Evolutionary conservation across 2,113 vertebrate genomes (phyloP).

Genomic region (Hydrolagus affinis): DNA sequence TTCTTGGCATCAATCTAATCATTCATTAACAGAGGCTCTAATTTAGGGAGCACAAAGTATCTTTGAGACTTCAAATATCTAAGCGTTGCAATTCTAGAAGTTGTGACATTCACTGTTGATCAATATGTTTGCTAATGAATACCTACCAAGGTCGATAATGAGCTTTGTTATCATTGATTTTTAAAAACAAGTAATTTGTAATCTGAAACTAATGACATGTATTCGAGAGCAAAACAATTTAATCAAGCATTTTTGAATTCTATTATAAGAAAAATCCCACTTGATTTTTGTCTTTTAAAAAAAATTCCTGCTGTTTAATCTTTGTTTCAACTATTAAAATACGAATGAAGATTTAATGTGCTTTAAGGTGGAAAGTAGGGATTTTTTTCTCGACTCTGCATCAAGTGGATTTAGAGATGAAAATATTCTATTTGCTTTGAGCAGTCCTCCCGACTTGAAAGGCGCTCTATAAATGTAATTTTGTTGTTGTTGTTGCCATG

Average conservation of each 20-base stretch:
- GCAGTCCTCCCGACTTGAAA: too few species aligned
- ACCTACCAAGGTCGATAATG: background rate
- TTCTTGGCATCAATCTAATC: background rate
- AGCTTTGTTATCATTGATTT: background rate
- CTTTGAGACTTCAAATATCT: background rate
- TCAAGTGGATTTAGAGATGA: background rate
- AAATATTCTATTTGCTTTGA: constrained; percentile 23
- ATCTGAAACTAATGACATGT: constrained; percentile 1
- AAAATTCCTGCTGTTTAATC: background rate
- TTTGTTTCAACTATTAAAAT: background rate
- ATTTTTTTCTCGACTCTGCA: background rate
- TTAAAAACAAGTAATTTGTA: constrained; percentile 19
- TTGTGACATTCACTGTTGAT: background rate
- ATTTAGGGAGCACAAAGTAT: background rate
- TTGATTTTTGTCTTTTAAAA: too few species aligned
- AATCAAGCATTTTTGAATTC: background rate
- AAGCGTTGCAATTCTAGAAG: constrained; percentile 5
- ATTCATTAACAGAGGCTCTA: background rate
- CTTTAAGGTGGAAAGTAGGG: background rate
- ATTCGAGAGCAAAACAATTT: constrained; percentile 10
- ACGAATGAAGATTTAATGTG: constrained; percentile 22
- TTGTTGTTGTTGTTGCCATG: too few species aligned
- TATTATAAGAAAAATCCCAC: background rate
- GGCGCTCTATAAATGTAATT: too few species aligned
- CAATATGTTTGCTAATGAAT: constrained; percentile 19